Evolutionary conservation across 2,113 vertebrate species (phyloP).

Genomic region (Ceratotherium simum): DNA sequence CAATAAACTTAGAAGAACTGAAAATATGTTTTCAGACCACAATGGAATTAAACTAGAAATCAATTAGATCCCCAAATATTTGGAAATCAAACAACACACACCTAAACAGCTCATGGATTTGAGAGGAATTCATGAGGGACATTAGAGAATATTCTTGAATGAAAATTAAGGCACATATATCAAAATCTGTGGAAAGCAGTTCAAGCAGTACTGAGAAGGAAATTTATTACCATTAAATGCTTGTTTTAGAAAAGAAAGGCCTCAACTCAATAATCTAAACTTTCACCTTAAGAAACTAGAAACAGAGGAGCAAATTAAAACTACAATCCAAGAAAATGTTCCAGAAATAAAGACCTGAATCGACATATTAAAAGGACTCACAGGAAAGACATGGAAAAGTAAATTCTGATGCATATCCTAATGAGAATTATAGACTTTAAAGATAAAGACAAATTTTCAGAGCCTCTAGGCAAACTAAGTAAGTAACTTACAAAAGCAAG

Average conservation of each 20-base stretch:
- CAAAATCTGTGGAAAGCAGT: background rate
- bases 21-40: background rate
- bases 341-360: background rate
- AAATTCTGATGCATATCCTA: background rate
- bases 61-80: background rate
- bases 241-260: background rate
- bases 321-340: background rate
- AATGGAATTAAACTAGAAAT: background rate
- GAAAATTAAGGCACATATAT: background rate
- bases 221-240: no score
- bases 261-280: background rate
- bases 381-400: background rate
- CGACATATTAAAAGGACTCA: background rate
- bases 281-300: background rate
- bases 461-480: background rate
- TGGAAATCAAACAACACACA: background rate
- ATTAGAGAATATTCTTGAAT: background rate
- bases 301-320: background rate
- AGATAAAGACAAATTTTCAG: background rate
- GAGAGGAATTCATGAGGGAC: background rate
- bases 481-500: background rate
- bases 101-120: background rate
- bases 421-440: background rate
- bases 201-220: background rate
- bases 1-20: background rate